Evolutionary conservation across 2,888 invertebrate genomes (phyloP), one percentile per base, ranked within the genome.

Genomic region (Aporophyla lueneburgensis): DNA sequence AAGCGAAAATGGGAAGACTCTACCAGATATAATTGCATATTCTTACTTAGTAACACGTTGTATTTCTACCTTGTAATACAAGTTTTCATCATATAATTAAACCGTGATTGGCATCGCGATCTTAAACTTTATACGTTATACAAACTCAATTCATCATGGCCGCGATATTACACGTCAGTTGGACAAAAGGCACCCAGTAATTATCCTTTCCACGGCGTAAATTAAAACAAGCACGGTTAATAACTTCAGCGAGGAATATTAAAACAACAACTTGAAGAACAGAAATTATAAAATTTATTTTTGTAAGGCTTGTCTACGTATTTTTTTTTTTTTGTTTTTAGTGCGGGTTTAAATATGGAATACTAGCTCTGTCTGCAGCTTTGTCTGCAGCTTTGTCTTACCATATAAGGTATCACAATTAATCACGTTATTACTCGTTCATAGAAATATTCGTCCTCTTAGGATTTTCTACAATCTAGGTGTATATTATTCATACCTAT

Each of bases 191-290:
- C 49, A 78, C 74, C 87, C 81, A 70, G 74, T 88, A 80, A 88
- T 88, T 88, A 88, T 86, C 77, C 74, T 89, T 86, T 88, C 89
- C 66, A 71, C 87, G 59, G 73, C 68, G 27, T 76, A 86, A 87
- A 87, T 88, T 88, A 88, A 87, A 87, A 87, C 82, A 77, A 77
- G 65, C 78, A 14, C 46, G 12, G 75, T 76, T 81, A 81, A 88
- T 81, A 86, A 87, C 77, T 79, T 63, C 63, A 77, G 65, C 67
- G 46, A 69, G 72, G 70, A 56, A 70, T 84, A 86, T 70, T 76
- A 86, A 84, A 86, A 81, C 65, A 79, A 73, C 71, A 68, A 75
- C 54, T 51, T n/a, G 63, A 58, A 63, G 71, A 74, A 62, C 40
- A 63, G 46, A 71, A 78, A 71, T 83, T 75, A 61, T 86, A 24